A percentile compares a stretch with the other conserved stretches of the same genome.
Conservation (phyloP, 2,888 invertebrate species). For the Dasypogon diadema region DNA sequence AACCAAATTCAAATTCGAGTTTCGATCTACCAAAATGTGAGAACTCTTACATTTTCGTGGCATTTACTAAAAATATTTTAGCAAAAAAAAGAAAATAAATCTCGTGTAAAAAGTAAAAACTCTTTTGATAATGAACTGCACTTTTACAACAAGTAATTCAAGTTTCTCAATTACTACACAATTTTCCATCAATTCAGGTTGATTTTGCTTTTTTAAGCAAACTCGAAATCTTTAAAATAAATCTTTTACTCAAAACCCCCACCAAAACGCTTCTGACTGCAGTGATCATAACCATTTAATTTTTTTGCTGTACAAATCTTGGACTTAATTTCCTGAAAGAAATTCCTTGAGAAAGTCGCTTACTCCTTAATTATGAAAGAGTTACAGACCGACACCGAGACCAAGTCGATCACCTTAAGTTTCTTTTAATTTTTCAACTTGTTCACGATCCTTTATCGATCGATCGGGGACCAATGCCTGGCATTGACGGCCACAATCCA, state of each 20-base stretch:
- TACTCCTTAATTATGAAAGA: conserved; percentile 16
- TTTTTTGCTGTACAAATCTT: not conserved
- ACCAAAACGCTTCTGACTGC: no score
- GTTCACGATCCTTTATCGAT: conserved; percentile 38
- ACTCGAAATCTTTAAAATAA: not conserved
- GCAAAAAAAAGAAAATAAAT: no score
- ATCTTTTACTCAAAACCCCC: not conserved
- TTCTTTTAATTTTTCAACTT: conserved; percentile 14
- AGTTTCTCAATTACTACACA: no score
- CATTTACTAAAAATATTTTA: no score
- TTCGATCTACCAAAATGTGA: no score
- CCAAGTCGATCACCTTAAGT: conserved; percentile 26
- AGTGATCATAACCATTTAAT: no score
- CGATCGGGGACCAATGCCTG: conserved; percentile 5
- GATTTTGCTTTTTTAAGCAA: not conserved
- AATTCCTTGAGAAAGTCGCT: conserved; percentile 3
- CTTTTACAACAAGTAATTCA: no score
- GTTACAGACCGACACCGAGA: not conserved
- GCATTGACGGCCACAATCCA: conserved; percentile 31
- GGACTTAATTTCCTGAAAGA: not conserved
- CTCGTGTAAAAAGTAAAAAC: no score
- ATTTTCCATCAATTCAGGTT: not conserved
- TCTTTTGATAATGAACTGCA: no score
- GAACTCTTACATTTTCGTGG: not conserved
- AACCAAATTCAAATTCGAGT: no score